Evolutionary conservation across 2,888 invertebrate species (phyloP).

Genomic region (Plusia festucae): DNA sequence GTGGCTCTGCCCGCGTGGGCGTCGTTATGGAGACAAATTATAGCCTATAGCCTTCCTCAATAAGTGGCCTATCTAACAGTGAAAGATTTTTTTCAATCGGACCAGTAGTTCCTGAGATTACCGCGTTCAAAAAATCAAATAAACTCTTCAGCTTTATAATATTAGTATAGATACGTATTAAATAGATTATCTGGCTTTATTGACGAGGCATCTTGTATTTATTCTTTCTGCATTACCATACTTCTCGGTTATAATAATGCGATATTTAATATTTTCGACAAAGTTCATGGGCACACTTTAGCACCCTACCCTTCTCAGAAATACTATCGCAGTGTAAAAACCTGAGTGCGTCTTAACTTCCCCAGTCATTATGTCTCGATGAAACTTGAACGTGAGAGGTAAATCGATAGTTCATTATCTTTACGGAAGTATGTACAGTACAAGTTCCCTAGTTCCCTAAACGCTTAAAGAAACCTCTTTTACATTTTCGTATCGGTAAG

Average conservation of each 20-base stretch:
- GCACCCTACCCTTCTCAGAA: slow-evolving; percentile 17
- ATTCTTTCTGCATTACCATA: no score
- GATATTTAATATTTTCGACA: not conserved
- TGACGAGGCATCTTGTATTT: no score
- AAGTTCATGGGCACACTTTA: not conserved
- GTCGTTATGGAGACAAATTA: no score
- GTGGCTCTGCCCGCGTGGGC: no score
- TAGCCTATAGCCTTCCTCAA: no score
- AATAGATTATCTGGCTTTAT: not conserved
- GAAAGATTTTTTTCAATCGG: no score
- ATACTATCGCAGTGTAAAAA: slow-evolving; percentile 24
- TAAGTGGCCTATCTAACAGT: no score
- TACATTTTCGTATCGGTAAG: slow-evolving; percentile 14
- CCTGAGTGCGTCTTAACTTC: slow-evolving; percentile 36
- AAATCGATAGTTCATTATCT: slow-evolving; percentile 54
- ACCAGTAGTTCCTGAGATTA: no score
- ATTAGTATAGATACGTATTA: no score
- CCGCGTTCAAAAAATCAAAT: no score
- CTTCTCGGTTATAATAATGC: not conserved
- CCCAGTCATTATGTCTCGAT: slow-evolving; percentile 50
- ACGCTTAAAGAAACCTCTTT: slow-evolving; percentile 20
- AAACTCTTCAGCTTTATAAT: no score
- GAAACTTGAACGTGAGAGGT: slow-evolving; percentile 41
- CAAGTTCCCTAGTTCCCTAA: slow-evolving; percentile 14
- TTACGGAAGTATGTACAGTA: slow-evolving; percentile 13